These are phyloP conservation scores for Romanogobio albipinnatus DNA, from an alignment of 2,113 vertebrate species.

Conservation along the genomic window DNA sequence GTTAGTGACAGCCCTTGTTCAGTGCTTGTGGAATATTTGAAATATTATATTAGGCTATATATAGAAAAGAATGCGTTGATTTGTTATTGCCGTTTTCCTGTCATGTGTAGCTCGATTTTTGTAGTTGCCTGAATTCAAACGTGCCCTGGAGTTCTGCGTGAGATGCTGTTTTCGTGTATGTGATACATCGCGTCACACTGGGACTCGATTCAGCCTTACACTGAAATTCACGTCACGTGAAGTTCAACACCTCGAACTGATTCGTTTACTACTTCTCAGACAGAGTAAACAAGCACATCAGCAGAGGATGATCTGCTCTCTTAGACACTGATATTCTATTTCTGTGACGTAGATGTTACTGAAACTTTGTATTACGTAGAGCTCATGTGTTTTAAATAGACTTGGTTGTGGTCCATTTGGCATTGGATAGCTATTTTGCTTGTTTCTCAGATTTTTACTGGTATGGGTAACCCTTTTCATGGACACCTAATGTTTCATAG, in stretches of 20 bases:
- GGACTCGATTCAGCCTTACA: background rate
- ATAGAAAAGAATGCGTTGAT: background rate
- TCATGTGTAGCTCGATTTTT: background rate
- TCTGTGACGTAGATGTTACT: slow-evolving; percentile 13
- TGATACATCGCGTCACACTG: background rate
- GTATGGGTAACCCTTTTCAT: background rate
- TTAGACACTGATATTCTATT: slow-evolving; percentile 43
- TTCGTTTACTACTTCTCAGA: background rate
- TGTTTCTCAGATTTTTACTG: background rate
- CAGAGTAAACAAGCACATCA: slow-evolving; percentile 40
- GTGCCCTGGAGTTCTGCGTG: background rate
- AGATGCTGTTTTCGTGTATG: background rate
- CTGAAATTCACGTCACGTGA: background rate
- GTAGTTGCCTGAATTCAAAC: background rate
- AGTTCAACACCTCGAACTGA: background rate
- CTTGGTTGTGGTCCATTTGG: background rate
- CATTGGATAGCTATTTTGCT: background rate
- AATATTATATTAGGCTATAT: background rate
- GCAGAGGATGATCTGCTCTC: slow-evolving; percentile 33
- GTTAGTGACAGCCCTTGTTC: background rate
- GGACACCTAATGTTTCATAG: background rate
- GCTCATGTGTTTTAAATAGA: slow-evolving; percentile 16
- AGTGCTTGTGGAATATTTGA: background rate
- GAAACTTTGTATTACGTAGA: background rate
- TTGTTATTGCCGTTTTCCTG: background rate